Base-by-base conservation (phyloP, 2,113 vertebrate genomes). In the Podocnemis expansa region DNA sequence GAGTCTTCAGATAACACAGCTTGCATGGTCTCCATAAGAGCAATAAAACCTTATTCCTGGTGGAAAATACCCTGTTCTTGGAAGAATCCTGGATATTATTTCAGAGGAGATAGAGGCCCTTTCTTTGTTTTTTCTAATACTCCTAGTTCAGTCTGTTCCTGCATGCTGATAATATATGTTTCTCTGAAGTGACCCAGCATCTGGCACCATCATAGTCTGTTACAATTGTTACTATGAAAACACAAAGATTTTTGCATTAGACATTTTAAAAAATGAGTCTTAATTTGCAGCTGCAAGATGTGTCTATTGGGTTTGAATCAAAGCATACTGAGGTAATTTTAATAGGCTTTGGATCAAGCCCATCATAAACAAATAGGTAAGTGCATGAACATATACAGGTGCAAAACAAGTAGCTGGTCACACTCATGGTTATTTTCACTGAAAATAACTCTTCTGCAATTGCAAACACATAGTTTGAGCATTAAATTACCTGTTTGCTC, bases 81-180 rank as follows among this genome's bases (percentile, higher is more conserved):
- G 79, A 94, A 96, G 93, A 94, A 96, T 95, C 95, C 93, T 94
- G 93, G 87, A 94, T 93, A 96, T 95, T 95, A 91, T 91, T 96
- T 90, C 91, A 96, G 91, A 2, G 2, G 93, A 96, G 96, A 96
- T 93, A 96, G 91, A 92, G 85, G 94, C 92, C 95, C 96, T 94
- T 96, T 97, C 93, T 96, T 96, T 96, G 81, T 95, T 96, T 96
- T 97, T 96, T 89, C 82, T 97, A 93, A 93, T 97, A 94, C 95
- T 95, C 91, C 85, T 79, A 96, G 92, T 94, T 95, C 92, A 96
- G 88, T 10, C 91, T 95, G 97, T 91, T 97, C 95, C 96, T 95
- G 96, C 84, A 79, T 97, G 94, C 93, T 95, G 89, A 70, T 96
- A 97, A 91, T 96, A 96, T 95, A 96, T 96, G 97, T 96, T 96